Evolutionary conservation across 2,797 vertebrate genomes (phyloP).

Genomic region (Poeciliopsis gracilis): DNA sequence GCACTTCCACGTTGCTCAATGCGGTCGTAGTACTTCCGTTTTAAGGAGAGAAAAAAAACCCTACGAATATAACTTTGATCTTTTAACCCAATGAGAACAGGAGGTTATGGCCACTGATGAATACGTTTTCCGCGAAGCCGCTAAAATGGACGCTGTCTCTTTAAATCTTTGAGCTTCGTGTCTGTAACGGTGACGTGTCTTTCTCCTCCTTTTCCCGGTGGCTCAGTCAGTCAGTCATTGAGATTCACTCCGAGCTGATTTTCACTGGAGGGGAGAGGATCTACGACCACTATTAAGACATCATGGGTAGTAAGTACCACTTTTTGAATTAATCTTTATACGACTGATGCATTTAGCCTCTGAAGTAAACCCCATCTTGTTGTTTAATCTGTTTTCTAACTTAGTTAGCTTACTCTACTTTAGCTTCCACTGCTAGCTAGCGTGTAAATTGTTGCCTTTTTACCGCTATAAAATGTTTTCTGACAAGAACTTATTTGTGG

Average conservation of each 20-base stretch:
- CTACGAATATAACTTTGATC: neutral
- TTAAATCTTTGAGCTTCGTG: slow-evolving; percentile 29
- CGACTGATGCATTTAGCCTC: accelerated
- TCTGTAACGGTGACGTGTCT: slow-evolving; percentile 76
- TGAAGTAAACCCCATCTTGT: accelerated
- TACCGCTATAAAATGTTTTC: neutral
- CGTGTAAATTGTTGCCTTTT: slow-evolving; percentile 8
- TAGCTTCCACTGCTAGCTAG: slow-evolving; percentile 44
- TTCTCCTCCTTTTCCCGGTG: slow-evolving; percentile 42
- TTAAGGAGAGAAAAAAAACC: neutral
- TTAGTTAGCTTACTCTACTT: slow-evolving; percentile 31
- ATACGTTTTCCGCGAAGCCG: neutral
- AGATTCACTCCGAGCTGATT: slow-evolving; percentile 14
- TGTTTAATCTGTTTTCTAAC: slow-evolving; percentile 24
- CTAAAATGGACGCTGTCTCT: slow-evolving; percentile 13
- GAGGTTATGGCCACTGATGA: neutral
- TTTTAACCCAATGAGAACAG: neutral
- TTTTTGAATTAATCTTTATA: neutral
- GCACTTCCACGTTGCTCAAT: neutral
- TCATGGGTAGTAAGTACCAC: slow-evolving; percentile 77
- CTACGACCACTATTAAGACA: slow-evolving; percentile 36
- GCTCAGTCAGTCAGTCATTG: slow-evolving; percentile 32
- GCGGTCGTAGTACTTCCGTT: neutral
- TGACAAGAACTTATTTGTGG: neutral
- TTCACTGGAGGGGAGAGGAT: slow-evolving; percentile 9